Base-by-base conservation (phyloP, 2,888 invertebrate species). In the Galeruca laticollis region DNA sequence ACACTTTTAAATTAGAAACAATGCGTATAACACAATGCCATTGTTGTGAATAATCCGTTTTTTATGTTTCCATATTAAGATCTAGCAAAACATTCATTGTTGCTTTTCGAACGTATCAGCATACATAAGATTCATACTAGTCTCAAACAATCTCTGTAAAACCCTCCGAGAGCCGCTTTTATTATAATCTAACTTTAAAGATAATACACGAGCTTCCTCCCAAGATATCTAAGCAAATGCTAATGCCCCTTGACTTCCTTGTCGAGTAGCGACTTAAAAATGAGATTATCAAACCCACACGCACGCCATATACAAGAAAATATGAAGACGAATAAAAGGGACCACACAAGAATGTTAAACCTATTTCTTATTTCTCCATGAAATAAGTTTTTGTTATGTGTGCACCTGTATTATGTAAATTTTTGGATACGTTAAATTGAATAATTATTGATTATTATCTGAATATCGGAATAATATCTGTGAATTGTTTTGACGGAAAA, bases 261-360 rank as follows among this genome's bases (percentile, higher is more conserved):
- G 67, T 60, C 63, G 51, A 71, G 69, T 64, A 37, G 66, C 63
- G 62, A 63, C 65, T 65, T 64, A 60, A 60, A 69, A 71, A 69
- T 69, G 61, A 71, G 75, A 74, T 75, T 74, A 72, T 75, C 56
- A 71, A 60, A 70, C 74, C 72, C 73, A 73, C 73, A 73, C 69
- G 35, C 35, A 57, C 35, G 18, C n/a, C 35, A 31, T 57, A 9
- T 31, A 54, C n/a, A 54, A 54, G 54, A 72, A 65, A 69, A 73
- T 65, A 64, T 71, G 61, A 68, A 64, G 68, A 68, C 57, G 59
- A 54, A 71, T 64, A 66, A 65, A 71, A 56, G 68, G 68, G 76
- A 75, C 75, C 74, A 74, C 75, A 76, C 75, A 75, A 26, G 72
- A 60, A 9, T n/a, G 35, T 31, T 57, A n/a, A 35, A 57, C 6